A percentile compares a stretch with the other conserved stretches of the same genome.
These are phyloP conservation scores for Eledona agricola DNA, from an alignment of 2,888 invertebrate species.

Conservation along the genomic window DNA sequence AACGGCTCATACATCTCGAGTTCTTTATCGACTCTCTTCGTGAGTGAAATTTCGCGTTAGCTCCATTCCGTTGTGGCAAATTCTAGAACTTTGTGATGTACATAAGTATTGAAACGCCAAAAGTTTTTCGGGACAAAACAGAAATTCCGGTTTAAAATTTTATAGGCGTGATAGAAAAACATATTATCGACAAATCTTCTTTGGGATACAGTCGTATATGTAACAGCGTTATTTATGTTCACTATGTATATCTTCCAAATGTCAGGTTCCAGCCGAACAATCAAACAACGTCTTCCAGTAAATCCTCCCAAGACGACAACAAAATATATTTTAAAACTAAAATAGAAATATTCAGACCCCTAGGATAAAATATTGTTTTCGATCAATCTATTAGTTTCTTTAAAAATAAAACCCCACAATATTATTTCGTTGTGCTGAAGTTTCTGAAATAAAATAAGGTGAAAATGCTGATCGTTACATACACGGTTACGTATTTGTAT, in stretches of 20 bases:
- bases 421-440: slow-evolving; percentile 24
- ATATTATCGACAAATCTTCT: no score
- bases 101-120: slow-evolving; percentile 16
- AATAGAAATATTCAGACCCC: no score
- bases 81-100: slow-evolving; percentile 23
- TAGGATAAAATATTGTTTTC: slow-evolving; percentile 14
- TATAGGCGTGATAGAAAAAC: no score
- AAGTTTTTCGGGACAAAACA: no score
- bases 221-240: slow-evolving; percentile 28
- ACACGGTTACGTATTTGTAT: no score
- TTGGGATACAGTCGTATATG: no score
- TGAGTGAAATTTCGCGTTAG: slow-evolving; percentile 38
- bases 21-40: slow-evolving; percentile 39
- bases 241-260: slow-evolving; percentile 16
- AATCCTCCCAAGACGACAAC: slow-evolving; percentile 7
- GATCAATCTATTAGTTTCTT: slow-evolving; percentile 16
- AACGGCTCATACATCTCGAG: slow-evolving; percentile 40
- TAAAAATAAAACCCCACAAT: slow-evolving; percentile 14
- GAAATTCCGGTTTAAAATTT: no score
- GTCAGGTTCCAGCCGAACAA: slow-evolving; percentile 1
- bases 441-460: slow-evolving; percentile 13
- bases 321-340: slow-evolving; percentile 6
- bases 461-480: no score
- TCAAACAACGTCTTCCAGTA: slow-evolving; percentile 9
- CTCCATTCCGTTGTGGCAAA: slow-evolving; percentile 15